Conservation (phyloP, 2,888 invertebrate genomes). For the Ichneumon xanthorius region DNA sequence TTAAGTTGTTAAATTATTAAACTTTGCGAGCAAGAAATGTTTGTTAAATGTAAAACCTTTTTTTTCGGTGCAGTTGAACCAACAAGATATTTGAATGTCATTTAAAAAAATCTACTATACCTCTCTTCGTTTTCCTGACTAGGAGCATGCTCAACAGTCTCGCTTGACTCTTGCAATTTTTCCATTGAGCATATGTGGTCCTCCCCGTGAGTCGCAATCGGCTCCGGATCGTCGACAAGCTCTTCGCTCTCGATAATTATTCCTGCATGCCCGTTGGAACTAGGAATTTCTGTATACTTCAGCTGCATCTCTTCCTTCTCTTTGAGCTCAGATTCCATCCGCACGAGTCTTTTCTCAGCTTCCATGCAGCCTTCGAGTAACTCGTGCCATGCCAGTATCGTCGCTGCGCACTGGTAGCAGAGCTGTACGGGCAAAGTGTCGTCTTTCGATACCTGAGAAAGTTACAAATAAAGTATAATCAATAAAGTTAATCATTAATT, state of each 20-base stretch:
- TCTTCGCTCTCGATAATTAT: background rate
- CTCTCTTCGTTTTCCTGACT: constrained; percentile 7
- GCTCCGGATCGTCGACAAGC: constrained; percentile 19
- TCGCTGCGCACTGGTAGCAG: constrained; percentile 89
- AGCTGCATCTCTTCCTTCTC: background rate
- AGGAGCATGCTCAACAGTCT: background rate
- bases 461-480: background rate
- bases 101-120: constrained; percentile 40
- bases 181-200: background rate
- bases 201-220: background rate
- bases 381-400: constrained; percentile 89
- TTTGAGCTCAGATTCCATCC: constrained; percentile 67
- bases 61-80: too few species aligned
- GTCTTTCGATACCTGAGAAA: constrained; percentile 84
- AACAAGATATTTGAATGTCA: background rate
- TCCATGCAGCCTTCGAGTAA: constrained; percentile 86
- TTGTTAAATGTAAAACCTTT: too few species aligned
- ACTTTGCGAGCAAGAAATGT: too few species aligned
- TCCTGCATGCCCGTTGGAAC: background rate
- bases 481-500: too few species aligned
- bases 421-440: constrained; percentile 87
- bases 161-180: constrained; percentile 15
- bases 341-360: constrained; percentile 85
- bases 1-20: too few species aligned
- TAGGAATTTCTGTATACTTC: background rate